Evolutionary conservation across 1,140 invertebrate species (phyloP).

Genomic region (Acarapis woodi): DNA sequence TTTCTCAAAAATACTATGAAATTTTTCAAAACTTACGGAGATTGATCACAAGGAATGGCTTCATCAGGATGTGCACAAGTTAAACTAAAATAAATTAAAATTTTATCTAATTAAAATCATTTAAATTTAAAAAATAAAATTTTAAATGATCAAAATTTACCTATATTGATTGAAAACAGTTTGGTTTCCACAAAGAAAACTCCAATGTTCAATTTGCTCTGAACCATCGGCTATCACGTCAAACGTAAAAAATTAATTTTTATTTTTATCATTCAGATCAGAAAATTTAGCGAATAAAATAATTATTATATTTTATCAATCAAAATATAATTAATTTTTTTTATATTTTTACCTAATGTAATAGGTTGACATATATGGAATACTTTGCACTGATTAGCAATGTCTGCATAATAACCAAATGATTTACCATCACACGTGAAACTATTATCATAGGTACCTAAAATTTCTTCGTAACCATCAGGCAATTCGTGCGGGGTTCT

Average conservation of each 20-base stretch:
- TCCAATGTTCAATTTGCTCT: constrained; percentile 5
- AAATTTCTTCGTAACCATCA: not conserved
- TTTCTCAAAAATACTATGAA: no score
- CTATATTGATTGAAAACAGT: constrained; percentile 51
- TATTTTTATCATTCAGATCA: no score
- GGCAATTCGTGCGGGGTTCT: constrained; percentile 8
- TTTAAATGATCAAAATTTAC: no score
- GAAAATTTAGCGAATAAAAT: no score
- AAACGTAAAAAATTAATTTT: no score
- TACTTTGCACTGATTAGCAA: constrained; percentile 13
- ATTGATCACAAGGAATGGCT: constrained; percentile 1
- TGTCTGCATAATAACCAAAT: constrained; percentile 14
- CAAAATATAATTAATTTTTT: no score
- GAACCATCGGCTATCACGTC: constrained; percentile 12
- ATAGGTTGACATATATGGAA: constrained; percentile 12
- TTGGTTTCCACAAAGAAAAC: constrained; percentile 38
- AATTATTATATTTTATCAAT: no score
- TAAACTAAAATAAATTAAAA: no score
- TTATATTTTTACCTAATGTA: no score
- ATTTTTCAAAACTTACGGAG: no score
- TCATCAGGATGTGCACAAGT: constrained; percentile 2
- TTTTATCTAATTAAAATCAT: no score
- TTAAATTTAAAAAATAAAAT: no score
- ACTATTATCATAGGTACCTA: constrained; percentile 2
- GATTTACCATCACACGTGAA: constrained; percentile 11